These are phyloP conservation scores for Amphipoea lucens DNA, from an alignment of 2,888 invertebrate genomes.

Conservation along the genomic window DNA sequence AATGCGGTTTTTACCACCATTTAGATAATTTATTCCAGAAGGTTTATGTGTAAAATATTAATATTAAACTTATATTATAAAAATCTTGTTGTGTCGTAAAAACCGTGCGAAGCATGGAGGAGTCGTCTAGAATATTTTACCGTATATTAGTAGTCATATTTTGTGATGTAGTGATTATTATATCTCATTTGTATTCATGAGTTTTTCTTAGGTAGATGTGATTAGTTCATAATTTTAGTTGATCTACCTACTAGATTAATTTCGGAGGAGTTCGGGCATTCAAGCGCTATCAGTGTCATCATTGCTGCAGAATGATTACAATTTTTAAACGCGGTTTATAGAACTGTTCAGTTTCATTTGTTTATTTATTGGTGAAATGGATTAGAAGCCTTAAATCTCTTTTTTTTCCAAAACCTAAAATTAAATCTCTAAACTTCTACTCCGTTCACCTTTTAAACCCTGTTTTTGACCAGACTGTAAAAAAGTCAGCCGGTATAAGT, in stretches of 20 bases:
- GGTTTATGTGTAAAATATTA: background rate
- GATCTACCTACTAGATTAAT: background rate
- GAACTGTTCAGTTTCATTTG: background rate
- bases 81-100: background rate
- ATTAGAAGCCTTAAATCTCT: background rate
- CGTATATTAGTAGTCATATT: background rate
- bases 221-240: background rate
- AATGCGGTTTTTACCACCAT: background rate
- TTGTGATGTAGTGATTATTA: background rate
- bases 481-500: background rate
- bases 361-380: background rate
- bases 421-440: background rate
- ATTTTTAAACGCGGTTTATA: background rate
- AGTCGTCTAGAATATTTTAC: background rate
- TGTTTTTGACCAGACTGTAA: background rate
- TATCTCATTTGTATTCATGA: background rate
- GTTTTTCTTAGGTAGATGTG: background rate
- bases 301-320: background rate
- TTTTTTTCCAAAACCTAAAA: background rate
- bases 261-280: background rate
- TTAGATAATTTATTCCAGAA: background rate
- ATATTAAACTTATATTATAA: background rate
- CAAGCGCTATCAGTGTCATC: background rate
- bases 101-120: background rate
- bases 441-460: background rate